These are phyloP conservation scores for Sus scrofa DNA, from an alignment of 2,113 vertebrate species.

Conservation along the genomic window DNA sequence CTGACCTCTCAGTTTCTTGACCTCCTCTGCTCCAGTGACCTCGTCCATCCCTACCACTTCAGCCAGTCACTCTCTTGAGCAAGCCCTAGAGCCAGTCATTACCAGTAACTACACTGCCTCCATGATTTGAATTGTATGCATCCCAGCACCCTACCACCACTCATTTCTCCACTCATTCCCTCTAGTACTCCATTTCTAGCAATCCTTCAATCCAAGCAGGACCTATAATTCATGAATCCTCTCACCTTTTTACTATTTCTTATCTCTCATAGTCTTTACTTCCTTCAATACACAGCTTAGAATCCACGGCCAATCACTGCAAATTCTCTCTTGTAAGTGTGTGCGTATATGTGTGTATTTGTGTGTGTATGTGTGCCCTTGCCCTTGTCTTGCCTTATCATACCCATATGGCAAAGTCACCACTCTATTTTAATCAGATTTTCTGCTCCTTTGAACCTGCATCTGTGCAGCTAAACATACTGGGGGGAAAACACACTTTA, in stretches of 20 bases:
- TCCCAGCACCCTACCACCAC: not conserved
- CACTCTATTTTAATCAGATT: not conserved
- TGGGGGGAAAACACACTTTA: not conserved
- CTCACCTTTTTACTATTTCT: constrained; percentile 27
- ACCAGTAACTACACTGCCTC: not conserved
- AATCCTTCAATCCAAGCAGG: not conserved
- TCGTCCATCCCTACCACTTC: not conserved
- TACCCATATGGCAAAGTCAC: not conserved
- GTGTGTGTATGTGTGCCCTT: too few relatives aligned
- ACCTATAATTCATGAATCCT: not conserved
- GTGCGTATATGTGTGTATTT: too few relatives aligned
- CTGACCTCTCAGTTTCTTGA: not conserved
- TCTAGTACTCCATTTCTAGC: not conserved
- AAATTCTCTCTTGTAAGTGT: not conserved
- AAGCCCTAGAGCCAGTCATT: not conserved
- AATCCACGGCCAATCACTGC: not conserved
- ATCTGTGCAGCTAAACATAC: constrained; percentile 15
- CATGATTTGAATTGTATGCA: not conserved
- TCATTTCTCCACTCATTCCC: not conserved
- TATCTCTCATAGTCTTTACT: not conserved
- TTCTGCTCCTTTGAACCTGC: too few relatives aligned
- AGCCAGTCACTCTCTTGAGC: not conserved
- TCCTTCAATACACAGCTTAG: not conserved
- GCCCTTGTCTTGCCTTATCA: not conserved
- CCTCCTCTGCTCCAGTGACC: not conserved